phyloP scores from a whole-genome alignment of 2,888 invertebrate species.

The Meghimatium bilineatum region DNA sequence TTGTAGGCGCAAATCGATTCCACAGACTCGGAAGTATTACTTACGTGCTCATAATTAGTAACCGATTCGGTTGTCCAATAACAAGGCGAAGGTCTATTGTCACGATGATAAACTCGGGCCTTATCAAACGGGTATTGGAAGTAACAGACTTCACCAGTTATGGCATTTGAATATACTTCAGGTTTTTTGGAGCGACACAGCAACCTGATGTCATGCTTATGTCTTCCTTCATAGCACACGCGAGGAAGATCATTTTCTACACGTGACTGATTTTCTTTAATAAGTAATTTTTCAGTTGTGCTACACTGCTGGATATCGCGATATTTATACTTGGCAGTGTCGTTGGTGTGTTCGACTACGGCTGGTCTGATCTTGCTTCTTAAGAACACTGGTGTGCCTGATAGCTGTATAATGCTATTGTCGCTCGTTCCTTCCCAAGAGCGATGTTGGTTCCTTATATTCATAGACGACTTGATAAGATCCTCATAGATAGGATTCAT shows the following conservation, averaged over 20 bases:
- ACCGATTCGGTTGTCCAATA: not conserved
- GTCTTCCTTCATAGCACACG: not conserved
- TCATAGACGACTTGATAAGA: not conserved
- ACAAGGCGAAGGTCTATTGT: no score
- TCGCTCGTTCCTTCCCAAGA: not conserved
- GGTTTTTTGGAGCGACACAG: not conserved
- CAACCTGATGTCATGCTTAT: not conserved
- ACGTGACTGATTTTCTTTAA: not conserved
- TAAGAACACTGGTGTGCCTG: not conserved
- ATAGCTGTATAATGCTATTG: not conserved
- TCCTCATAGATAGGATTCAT: no score
- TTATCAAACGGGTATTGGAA: not conserved
- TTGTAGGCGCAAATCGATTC: not conserved
- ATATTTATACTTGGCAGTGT: not conserved
- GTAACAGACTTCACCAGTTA: not conserved
- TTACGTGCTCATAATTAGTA: not conserved
- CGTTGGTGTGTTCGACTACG: not conserved
- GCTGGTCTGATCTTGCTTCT: not conserved
- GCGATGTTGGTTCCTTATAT: not conserved
- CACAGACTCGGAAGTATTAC: not conserved
- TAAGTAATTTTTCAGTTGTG: not conserved
- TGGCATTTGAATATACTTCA: not conserved
- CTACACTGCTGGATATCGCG: not conserved
- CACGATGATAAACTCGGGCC: not conserved
- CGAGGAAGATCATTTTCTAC: not conserved